Conservation (phyloP, 2,888 invertebrate genomes). For the Eupeodes latifasciatus region DNA sequence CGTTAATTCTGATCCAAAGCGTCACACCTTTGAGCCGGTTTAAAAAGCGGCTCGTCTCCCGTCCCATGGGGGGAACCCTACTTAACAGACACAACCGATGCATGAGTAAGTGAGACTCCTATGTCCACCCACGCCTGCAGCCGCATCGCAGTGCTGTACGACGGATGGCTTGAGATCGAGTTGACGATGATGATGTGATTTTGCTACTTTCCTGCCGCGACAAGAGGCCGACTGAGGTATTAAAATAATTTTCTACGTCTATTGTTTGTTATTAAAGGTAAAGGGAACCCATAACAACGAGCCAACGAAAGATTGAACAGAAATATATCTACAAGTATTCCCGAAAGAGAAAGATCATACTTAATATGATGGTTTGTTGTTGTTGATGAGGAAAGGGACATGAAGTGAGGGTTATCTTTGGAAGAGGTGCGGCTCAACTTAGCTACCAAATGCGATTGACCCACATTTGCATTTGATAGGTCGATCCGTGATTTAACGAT, state of each 20-base stretch:
- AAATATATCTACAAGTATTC: constrained; percentile 13
- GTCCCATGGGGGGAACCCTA: constrained; percentile 24
- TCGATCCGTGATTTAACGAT: constrained; percentile 51
- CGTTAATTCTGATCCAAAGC: constrained; percentile 57
- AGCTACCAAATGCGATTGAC: constrained; percentile 75
- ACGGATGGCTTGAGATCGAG: constrained; percentile 33
- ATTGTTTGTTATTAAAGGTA: constrained; percentile 51
- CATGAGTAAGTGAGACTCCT: constrained; percentile 40
- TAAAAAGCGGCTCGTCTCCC: constrained; percentile 44
- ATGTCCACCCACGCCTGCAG: constrained; percentile 68
- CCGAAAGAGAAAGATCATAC: constrained; percentile 63
- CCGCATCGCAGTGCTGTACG: constrained; percentile 19
- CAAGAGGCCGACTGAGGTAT: constrained; percentile 56
- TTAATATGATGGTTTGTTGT: constrained; percentile 10
- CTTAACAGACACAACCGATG: neutral
- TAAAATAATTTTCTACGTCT: constrained; percentile 57
- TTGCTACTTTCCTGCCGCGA: constrained; percentile 66
- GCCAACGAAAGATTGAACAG: neutral
- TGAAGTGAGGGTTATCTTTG: constrained; percentile 52
- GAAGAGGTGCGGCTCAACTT: constrained; percentile 63
- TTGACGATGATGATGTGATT: constrained; percentile 74
- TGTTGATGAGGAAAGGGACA: constrained; percentile 46
- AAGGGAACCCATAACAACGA: neutral
- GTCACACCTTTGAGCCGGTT: constrained; percentile 71
- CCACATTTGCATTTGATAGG: constrained; percentile 72